Conservation (phyloP, 2,888 invertebrate genomes). For the Gibbula magus region DNA sequence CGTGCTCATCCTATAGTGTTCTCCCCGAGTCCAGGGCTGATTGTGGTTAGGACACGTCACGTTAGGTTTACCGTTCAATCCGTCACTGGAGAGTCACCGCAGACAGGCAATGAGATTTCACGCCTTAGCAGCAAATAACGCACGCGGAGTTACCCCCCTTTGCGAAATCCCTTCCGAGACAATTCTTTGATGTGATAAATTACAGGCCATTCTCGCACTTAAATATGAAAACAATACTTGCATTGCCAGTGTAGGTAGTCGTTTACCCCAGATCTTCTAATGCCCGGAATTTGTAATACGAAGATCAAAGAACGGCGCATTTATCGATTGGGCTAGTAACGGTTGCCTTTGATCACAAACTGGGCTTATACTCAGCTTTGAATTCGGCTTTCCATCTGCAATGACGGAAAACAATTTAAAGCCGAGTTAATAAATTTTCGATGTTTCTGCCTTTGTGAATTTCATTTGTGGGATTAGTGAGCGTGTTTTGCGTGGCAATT, state of each 20-base stretch:
- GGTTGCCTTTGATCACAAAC: background rate
- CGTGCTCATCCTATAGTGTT: too few relatives aligned
- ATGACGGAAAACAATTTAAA: slow-evolving; percentile 8
- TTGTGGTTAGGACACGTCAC: too few relatives aligned
- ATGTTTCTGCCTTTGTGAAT: slow-evolving; percentile 15
- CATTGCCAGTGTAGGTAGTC: background rate
- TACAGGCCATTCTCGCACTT: background rate
- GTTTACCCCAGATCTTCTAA: background rate
- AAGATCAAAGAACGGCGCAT: background rate
- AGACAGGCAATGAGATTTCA: too few relatives aligned
- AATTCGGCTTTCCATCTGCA: background rate
- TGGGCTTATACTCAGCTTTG: background rate
- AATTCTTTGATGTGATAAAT: slow-evolving; percentile 3
- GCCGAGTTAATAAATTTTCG: slow-evolving; percentile 7
- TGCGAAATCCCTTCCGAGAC: background rate
- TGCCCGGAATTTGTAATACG: slow-evolving; percentile 3
- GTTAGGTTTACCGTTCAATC: too few relatives aligned
- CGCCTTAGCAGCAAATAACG: background rate
- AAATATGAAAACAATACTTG: slow-evolving; percentile 11
- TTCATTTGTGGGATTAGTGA: slow-evolving; percentile 13
- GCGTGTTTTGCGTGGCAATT: slow-evolving; percentile 10
- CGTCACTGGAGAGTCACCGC: too few relatives aligned
- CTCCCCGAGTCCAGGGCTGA: too few relatives aligned
- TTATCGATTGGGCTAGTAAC: background rate
- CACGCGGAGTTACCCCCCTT: slow-evolving; percentile 2